phyloP scores from a whole-genome alignment of 2,888 invertebrate genomes.

The Nymphalis polychloros region DNA sequence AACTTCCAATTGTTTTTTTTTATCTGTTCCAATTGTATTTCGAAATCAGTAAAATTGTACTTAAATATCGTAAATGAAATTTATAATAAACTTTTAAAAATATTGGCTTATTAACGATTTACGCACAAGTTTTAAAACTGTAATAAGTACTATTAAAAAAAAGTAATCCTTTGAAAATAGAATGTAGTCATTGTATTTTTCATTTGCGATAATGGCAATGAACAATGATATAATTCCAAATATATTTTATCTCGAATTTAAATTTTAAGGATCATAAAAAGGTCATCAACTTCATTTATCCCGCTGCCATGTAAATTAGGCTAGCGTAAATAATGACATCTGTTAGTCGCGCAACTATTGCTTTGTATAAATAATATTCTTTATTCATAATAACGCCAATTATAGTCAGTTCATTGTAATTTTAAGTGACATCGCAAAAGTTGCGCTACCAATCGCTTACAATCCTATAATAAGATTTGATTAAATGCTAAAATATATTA shows the following conservation, averaged over 20 bases:
- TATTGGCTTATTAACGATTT: slow-evolving; percentile 27
- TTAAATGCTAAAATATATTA: slow-evolving; percentile 4
- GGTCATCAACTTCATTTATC: slow-evolving; percentile 23
- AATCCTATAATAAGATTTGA: slow-evolving; percentile 4
- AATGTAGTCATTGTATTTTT: slow-evolving; percentile 18
- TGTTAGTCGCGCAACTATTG: slow-evolving; percentile 26
- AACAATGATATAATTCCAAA: neutral
- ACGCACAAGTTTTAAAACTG: slow-evolving; percentile 24
- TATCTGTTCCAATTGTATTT: too few relatives aligned
- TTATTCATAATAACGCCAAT: slow-evolving; percentile 16
- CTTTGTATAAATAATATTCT: slow-evolving; percentile 10
- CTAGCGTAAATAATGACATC: slow-evolving; percentile 1
- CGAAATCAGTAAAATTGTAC: neutral
- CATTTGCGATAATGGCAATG: slow-evolving; percentile 13
- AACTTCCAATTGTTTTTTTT: too few relatives aligned
- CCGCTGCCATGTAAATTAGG: slow-evolving; percentile 16
- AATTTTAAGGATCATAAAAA: slow-evolving; percentile 5
- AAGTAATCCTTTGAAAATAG: slow-evolving; percentile 12
- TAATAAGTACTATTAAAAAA: slow-evolving; percentile 2
- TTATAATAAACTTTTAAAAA: slow-evolving; percentile 13
- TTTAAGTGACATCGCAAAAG: slow-evolving; percentile 9
- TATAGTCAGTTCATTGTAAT: slow-evolving; percentile 2
- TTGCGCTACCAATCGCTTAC: slow-evolving; percentile 16
- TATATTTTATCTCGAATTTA: neutral
- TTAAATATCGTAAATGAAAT: slow-evolving; percentile 26